Percentiles rank a stretch among this genome's conserved stretches.
These are phyloP conservation scores for Meles meles DNA, from an alignment of 2,113 vertebrate species.

Conservation along the genomic window DNA sequence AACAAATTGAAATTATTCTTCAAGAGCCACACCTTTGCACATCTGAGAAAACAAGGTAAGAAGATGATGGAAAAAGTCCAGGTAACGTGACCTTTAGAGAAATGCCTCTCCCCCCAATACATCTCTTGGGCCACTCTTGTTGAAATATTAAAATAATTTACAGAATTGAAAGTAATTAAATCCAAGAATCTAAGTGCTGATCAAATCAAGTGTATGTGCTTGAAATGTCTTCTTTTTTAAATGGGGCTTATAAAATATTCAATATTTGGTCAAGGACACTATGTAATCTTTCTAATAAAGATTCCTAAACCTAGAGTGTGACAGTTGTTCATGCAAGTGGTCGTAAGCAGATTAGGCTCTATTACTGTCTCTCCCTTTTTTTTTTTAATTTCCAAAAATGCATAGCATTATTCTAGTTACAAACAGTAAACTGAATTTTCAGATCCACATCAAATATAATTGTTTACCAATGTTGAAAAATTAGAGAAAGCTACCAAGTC, in stretches of 20 bases:
- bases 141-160: conserved; percentile 74
- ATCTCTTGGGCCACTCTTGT: conserved; percentile 41
- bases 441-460: conserved; percentile 40
- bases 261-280: conserved; percentile 69
- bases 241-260: conserved; percentile 72
- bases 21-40: conserved; percentile 71
- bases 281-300: conserved; percentile 61
- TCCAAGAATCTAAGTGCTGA: conserved; percentile 59
- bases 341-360: conserved; percentile 59
- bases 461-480: conserved; percentile 68
- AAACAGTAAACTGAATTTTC: conserved; percentile 65
- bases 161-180: conserved; percentile 75
- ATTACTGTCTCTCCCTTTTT: background rate
- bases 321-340: conserved; percentile 54
- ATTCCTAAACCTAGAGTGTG: conserved; percentile 58
- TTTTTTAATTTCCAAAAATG: conserved; percentile 65
- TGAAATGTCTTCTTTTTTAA: conserved; percentile 55
- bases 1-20: conserved; percentile 80
- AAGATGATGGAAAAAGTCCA: conserved; percentile 7
- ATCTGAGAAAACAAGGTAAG: conserved; percentile 58
- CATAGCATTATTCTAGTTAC: background rate
- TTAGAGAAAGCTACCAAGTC: conserved; percentile 66
- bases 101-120: background rate
- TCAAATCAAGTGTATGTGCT: conserved; percentile 55
- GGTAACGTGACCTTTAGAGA: conserved; percentile 54